These are phyloP conservation scores for Dreissena rostriformis DNA, from an alignment of 1,140 invertebrate genomes.

Conservation along the genomic window DNA sequence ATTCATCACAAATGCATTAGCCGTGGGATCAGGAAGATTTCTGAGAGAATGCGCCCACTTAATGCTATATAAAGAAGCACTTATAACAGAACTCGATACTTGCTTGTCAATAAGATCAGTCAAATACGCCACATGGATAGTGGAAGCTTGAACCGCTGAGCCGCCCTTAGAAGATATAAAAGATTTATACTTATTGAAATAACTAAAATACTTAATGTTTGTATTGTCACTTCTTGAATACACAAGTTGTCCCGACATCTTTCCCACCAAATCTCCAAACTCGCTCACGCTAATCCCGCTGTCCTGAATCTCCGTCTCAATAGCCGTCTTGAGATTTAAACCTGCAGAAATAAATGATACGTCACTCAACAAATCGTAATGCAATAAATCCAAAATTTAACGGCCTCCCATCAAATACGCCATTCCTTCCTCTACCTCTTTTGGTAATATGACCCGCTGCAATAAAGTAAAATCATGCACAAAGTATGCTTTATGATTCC, in stretches of 20 bases:
- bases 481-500: neutral
- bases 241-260: constrained; percentile 16
- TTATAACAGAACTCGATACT: neutral
- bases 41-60: constrained; percentile 22
- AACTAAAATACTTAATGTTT: constrained; percentile 21
- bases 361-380: neutral
- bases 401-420: constrained; percentile 26
- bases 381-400: constrained; percentile 15
- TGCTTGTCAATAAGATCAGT: constrained; percentile 2
- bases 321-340: constrained; percentile 6
- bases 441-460: neutral
- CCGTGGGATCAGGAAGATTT: constrained; percentile 17
- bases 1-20: constrained; percentile 1
- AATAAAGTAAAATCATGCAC: constrained; percentile 6
- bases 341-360: neutral
- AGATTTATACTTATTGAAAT: constrained; percentile 34
- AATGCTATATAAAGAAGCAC: constrained; percentile 11
- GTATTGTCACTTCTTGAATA: constrained; percentile 31
- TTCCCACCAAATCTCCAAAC: neutral
- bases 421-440: constrained; percentile 25
- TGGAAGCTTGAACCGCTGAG: neutral
- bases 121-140: constrained; percentile 31
- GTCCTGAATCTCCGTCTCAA: neutral
- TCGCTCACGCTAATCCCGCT: neutral
- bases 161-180: constrained; percentile 7